phyloP scores from a whole-genome alignment of 2,888 invertebrate species.

The Dorcus parallelipipedus region DNA sequence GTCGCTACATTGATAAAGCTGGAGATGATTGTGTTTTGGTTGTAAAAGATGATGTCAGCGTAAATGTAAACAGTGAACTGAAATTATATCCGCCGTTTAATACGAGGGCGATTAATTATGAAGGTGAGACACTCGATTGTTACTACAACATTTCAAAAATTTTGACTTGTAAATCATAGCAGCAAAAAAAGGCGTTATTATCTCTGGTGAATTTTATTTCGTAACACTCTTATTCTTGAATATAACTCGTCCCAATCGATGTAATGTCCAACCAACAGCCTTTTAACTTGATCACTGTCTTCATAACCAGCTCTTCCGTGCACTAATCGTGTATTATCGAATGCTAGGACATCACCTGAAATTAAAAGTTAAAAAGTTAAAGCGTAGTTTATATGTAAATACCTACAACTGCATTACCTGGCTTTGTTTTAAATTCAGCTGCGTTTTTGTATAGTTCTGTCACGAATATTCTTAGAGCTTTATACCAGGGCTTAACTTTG shows the following conservation, averaged over 20 bases:
- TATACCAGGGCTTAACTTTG: slow-evolving; percentile 64
- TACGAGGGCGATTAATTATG: slow-evolving; percentile 19
- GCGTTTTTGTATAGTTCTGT: slow-evolving; percentile 59
- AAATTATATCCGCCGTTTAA: slow-evolving; percentile 33
- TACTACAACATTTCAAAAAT: slow-evolving; percentile 27
- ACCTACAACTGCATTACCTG: slow-evolving; percentile 47
- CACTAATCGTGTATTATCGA: slow-evolving; percentile 69
- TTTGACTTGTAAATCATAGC: neutral
- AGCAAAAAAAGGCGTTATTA: too few relatives aligned
- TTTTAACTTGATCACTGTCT: too few relatives aligned
- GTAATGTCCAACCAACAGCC: too few relatives aligned
- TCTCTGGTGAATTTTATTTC: too few relatives aligned
- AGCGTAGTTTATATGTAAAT: too few relatives aligned
- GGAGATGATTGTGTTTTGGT: slow-evolving; percentile 28
- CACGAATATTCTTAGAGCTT: slow-evolving; percentile 63
- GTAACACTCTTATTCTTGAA: too few relatives aligned
- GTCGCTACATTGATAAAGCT: slow-evolving; percentile 15
- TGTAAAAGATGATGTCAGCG: slow-evolving; percentile 24
- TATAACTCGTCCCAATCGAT: too few relatives aligned
- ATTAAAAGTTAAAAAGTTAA: neutral
- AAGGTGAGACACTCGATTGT: slow-evolving; percentile 17
- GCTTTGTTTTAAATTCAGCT: slow-evolving; percentile 61
- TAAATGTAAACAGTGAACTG: slow-evolving; percentile 22
- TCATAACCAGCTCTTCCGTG: slow-evolving; percentile 53
- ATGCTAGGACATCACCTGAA: slow-evolving; percentile 46